A percentile compares a stretch with the other conserved stretches of the same genome.
Evolutionary conservation across 2,888 invertebrate species (phyloP).

Genomic region (Idaea aversata): DNA sequence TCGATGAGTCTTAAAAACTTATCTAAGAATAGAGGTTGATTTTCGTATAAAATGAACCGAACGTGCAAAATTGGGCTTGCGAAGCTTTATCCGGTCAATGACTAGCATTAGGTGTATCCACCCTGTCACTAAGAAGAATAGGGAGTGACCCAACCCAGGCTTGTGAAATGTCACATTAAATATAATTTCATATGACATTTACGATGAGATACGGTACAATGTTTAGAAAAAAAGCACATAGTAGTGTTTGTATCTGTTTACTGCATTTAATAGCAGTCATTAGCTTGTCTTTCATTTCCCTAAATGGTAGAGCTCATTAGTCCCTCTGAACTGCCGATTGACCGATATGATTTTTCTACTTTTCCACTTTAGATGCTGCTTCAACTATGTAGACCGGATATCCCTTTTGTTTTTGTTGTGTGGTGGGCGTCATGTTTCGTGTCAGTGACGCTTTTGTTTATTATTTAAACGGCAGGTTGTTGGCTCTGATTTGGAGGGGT

Average conservation of each 20-base stretch:
- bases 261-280: background rate
- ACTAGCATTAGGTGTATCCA: conserved; percentile 41
- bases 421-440: conserved; percentile 56
- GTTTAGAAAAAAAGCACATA: background rate
- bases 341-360: conserved; percentile 34
- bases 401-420: conserved; percentile 58
- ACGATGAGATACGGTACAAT: background rate
- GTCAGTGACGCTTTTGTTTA: conserved; percentile 63
- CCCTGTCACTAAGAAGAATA: conserved; percentile 33
- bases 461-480: conserved; percentile 56
- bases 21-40: conserved; percentile 57
- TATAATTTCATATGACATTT: conserved; percentile 13
- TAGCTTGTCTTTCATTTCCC: conserved; percentile 1
- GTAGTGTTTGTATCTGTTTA: too few species aligned
- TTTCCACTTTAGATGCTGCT: conserved; percentile 31
- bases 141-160: conserved; percentile 22
- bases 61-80: conserved; percentile 44
- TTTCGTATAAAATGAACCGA: conserved; percentile 47
- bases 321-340: conserved; percentile 14
- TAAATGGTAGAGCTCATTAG: conserved; percentile 24
- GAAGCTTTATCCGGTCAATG: conserved; percentile 56
- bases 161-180: conserved; percentile 23
- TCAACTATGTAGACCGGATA: conserved; percentile 53
- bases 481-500: conserved; percentile 40
- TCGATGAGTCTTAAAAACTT: conserved; percentile 36